Conservation (phyloP, 2,888 invertebrate species). For the Nysson spinosus region DNA sequence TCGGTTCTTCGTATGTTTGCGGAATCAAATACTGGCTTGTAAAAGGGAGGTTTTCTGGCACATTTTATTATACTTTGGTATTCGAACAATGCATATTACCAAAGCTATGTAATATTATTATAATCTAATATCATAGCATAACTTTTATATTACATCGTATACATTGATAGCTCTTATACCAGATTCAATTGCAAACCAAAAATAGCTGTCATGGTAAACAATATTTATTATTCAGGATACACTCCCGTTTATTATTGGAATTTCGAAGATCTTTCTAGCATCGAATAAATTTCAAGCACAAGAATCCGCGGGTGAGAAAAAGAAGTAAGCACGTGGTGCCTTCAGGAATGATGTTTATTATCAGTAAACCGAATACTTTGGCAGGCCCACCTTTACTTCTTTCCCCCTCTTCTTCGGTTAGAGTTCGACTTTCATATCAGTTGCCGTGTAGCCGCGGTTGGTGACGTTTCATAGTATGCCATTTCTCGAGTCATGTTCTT, state of each 20-base stretch:
- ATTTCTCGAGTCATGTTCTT: slow-evolving; percentile 7
- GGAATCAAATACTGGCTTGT: not conserved
- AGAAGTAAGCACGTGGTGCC: slow-evolving; percentile 17
- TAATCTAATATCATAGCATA: too few species aligned
- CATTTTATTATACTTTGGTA: too few species aligned
- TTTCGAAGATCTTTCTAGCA: slow-evolving; percentile 11
- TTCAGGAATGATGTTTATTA: slow-evolving; percentile 61
- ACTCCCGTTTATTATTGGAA: slow-evolving; percentile 1
- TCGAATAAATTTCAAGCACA: slow-evolving; percentile 26
- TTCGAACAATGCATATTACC: too few species aligned
- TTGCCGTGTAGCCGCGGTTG: slow-evolving; percentile 33
- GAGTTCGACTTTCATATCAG: slow-evolving; percentile 51
- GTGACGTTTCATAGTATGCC: slow-evolving; percentile 26
- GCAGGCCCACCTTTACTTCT: slow-evolving; percentile 23
- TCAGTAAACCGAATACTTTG: slow-evolving; percentile 56
- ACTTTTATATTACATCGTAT: too few species aligned
- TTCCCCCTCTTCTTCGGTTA: slow-evolving; percentile 19
- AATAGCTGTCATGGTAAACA: too few species aligned
- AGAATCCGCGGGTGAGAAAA: slow-evolving; percentile 3
- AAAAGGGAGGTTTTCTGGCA: not conserved
- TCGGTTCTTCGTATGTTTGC: not conserved
- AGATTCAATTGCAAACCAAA: too few species aligned
- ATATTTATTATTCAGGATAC: not conserved
- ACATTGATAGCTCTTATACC: too few species aligned
- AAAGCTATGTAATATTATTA: too few species aligned